Evolutionary conservation across 2,113 vertebrate genomes (phyloP).

Genomic region (Nothocercus julius): DNA sequence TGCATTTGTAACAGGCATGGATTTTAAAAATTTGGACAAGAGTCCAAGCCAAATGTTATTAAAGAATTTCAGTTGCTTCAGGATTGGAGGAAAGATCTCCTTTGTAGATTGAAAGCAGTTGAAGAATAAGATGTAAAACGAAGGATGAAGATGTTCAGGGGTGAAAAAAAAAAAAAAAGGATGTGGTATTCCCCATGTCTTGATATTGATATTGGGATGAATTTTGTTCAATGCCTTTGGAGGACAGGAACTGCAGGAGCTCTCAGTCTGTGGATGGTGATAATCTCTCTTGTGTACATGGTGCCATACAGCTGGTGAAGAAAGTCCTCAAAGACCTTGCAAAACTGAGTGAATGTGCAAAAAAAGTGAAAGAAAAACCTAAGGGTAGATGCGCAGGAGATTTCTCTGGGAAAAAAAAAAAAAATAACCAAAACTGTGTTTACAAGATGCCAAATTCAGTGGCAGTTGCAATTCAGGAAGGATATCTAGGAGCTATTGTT

Average conservation of each 20-base stretch:
- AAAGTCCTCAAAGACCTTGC: not conserved
- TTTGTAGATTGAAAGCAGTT: not conserved
- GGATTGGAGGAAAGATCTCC: not conserved
- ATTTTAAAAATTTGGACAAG: not conserved
- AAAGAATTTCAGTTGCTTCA: not conserved
- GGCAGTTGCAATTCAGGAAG: not conserved
- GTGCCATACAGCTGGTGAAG: not conserved
- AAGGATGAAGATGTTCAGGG: not conserved
- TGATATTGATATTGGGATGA: not conserved
- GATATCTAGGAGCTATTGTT: not conserved
- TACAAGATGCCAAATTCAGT: not conserved
- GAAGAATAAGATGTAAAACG: not conserved
- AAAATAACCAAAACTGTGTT: not conserved
- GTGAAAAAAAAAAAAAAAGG: not conserved
- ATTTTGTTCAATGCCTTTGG: not conserved
- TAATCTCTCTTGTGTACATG: not conserved
- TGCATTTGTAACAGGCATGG: not conserved
- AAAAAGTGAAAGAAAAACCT: not conserved
- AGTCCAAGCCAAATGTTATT: not conserved
- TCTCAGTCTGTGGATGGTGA: not conserved
- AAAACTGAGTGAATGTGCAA: not conserved
- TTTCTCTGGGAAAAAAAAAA: not conserved
- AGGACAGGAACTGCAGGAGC: not conserved
- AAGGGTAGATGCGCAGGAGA: not conserved
- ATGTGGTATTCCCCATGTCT: not conserved